phyloP scores from a whole-genome alignment of 2,888 invertebrate genomes.

The Chironomus tentans region DNA sequence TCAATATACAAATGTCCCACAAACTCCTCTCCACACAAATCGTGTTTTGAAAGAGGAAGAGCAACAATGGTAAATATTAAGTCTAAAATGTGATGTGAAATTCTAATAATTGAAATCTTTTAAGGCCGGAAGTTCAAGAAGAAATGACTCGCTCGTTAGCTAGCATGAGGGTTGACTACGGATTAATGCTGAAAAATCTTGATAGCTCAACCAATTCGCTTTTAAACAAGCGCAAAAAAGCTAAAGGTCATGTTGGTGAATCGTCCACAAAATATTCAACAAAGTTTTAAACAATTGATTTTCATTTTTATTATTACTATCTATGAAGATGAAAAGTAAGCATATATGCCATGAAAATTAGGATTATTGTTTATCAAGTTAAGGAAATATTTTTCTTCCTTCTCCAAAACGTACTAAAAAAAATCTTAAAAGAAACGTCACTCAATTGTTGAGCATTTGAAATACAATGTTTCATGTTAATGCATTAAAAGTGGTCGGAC shows the following conservation, averaged over 20 bases:
- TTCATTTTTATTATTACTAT: too few relatives aligned
- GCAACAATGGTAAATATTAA: slow-evolving; percentile 61
- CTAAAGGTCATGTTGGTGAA: slow-evolving; percentile 7
- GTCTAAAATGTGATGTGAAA: background rate
- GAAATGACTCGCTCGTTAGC: slow-evolving; percentile 94
- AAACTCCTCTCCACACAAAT: slow-evolving; percentile 88
- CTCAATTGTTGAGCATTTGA: background rate
- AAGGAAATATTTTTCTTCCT: too few relatives aligned
- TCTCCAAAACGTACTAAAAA: background rate
- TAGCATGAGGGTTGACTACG: slow-evolving; percentile 97
- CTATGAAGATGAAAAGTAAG: too few relatives aligned
- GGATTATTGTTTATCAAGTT: background rate
- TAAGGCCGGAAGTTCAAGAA: slow-evolving; percentile 82
- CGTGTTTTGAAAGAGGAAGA: slow-evolving; percentile 82
- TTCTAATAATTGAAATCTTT: background rate
- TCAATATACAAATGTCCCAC: slow-evolving; percentile 76
- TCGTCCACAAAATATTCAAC: background rate
- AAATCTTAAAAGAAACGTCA: background rate
- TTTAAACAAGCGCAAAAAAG: slow-evolving; percentile 61
- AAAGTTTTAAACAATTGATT: background rate
- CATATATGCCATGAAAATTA: too few relatives aligned
- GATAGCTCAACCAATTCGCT: slow-evolving; percentile 89
- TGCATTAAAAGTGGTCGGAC: background rate
- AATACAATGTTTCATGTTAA: too few relatives aligned
- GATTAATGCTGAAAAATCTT: slow-evolving; percentile 87